phyloP scores from a whole-genome alignment of 2,113 vertebrate genomes.

The Accipiter cooperii region DNA sequence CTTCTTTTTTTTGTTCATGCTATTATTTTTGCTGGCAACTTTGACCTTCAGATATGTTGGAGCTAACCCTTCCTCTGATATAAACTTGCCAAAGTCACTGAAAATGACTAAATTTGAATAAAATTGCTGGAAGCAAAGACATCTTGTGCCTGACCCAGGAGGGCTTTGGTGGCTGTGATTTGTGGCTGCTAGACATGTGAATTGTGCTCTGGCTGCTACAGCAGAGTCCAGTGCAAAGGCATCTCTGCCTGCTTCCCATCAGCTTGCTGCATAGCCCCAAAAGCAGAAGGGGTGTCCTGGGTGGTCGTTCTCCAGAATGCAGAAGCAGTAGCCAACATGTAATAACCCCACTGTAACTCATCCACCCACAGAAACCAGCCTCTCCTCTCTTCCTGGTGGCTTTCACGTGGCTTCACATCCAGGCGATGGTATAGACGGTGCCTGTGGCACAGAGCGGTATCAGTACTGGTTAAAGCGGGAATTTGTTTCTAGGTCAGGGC shows the following conservation, averaged over 20 bases:
- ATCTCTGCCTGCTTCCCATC: background rate
- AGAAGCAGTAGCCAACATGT: background rate
- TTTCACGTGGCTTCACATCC: background rate
- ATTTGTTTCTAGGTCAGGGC: background rate
- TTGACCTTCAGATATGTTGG: background rate
- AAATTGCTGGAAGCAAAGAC: background rate
- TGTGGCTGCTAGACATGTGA: background rate
- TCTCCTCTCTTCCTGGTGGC: background rate
- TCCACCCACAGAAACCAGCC: background rate
- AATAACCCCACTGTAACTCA: background rate
- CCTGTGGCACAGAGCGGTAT: background rate
- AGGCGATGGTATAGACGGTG: background rate
- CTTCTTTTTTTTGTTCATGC: fast-evolving
- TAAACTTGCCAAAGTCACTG: background rate
- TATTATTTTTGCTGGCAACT: background rate
- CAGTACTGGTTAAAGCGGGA: background rate
- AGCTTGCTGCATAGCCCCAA: background rate
- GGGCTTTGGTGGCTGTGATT: background rate
- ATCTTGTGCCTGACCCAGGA: background rate
- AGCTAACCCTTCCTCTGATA: background rate
- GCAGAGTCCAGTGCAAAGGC: background rate
- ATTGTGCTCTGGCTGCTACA: background rate
- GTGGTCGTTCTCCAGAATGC: background rate
- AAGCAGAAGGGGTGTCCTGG: background rate
- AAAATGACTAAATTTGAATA: background rate